Evolutionary conservation across 2,888 invertebrate genomes (phyloP).

Genomic region (Shargacucullia verbasci): DNA sequence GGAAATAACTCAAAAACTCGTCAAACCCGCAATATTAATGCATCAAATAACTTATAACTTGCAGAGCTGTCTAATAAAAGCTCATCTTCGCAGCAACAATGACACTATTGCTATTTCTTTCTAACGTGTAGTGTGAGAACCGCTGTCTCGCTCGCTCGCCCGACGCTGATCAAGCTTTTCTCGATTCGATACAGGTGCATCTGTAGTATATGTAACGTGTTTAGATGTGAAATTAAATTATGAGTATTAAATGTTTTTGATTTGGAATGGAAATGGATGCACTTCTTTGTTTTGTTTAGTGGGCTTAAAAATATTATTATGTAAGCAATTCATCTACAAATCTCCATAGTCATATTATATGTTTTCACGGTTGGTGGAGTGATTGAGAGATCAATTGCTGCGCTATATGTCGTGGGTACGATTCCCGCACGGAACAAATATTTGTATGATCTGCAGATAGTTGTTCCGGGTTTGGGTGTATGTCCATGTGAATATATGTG

Average conservation of each 20-base stretch:
- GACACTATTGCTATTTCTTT: constrained; percentile 31
- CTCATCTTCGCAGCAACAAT: constrained; percentile 34
- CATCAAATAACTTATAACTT: constrained; percentile 35
- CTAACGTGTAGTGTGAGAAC: constrained; percentile 6
- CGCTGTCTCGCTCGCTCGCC: constrained; percentile 31
- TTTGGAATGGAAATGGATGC: too few relatives aligned
- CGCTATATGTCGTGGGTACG: too few relatives aligned
- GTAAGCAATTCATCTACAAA: too few relatives aligned
- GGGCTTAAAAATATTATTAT: too few relatives aligned
- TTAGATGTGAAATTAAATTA: constrained; percentile 2
- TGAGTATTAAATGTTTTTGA: not conserved
- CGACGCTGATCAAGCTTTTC: constrained; percentile 57
- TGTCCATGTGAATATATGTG: too few relatives aligned
- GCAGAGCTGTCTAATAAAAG: constrained; percentile 57
- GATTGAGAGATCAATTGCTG: too few relatives aligned
- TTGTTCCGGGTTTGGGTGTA: too few relatives aligned
- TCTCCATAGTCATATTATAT: too few relatives aligned
- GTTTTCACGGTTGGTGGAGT: too few relatives aligned
- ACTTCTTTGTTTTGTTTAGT: too few relatives aligned
- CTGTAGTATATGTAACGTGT: constrained; percentile 41
- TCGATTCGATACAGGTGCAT: constrained; percentile 58
- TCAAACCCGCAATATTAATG: constrained; percentile 19
- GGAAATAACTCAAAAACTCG: constrained; percentile 27
- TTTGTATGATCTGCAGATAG: too few relatives aligned
- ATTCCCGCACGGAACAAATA: too few relatives aligned